These are phyloP conservation scores for Taphrorychus bicolor DNA, from an alignment of 2,888 invertebrate genomes.

Conservation along the genomic window DNA sequence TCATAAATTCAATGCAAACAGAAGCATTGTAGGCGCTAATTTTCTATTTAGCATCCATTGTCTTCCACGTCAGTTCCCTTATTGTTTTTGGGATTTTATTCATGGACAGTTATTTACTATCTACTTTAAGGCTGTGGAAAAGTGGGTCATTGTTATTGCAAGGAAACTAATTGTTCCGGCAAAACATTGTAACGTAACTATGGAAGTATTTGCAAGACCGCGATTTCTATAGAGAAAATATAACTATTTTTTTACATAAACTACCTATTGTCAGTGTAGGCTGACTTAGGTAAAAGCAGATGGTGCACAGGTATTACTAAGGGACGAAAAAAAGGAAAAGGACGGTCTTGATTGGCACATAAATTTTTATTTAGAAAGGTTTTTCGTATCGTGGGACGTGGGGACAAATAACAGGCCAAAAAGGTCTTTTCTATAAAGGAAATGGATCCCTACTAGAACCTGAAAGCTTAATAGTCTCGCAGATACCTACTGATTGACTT, in stretches of 20 bases:
- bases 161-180: constrained; percentile 22
- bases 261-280: not conserved
- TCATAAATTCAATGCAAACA: constrained; percentile 23
- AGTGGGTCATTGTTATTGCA: constrained; percentile 32
- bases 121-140: constrained; percentile 19
- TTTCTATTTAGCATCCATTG: constrained; percentile 35
- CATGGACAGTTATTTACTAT: constrained; percentile 20
- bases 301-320: constrained; percentile 37
- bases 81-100: constrained; percentile 29
- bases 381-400: constrained; percentile 28
- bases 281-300: constrained; percentile 36
- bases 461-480: not conserved
- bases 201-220: not conserved
- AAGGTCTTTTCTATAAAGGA: constrained; percentile 18
- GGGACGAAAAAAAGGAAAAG: constrained; percentile 35
- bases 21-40: constrained; percentile 27
- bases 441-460: not conserved
- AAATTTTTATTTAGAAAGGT: constrained; percentile 41
- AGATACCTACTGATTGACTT: not conserved
- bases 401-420: constrained; percentile 20
- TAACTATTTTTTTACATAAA: not conserved
- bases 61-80: constrained; percentile 17
- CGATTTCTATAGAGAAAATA: no score
- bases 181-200: not conserved
- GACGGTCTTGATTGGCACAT: constrained; percentile 36